Evolutionary conservation across 2,113 vertebrate species (phyloP).

Genomic region (Nestor notabilis): DNA sequence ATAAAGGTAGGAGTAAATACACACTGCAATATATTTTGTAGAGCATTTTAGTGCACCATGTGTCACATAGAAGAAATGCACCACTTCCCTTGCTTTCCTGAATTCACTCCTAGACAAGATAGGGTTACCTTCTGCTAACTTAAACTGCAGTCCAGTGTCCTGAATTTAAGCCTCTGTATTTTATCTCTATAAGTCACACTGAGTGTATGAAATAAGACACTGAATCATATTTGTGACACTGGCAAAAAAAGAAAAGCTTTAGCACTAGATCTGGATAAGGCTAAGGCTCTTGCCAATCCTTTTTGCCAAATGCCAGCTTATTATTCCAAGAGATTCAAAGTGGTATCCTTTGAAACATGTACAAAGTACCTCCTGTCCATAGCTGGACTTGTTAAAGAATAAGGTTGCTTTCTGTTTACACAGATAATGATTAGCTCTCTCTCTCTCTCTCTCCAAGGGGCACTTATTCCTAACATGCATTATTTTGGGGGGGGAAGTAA

Average conservation of each 20-base stretch:
- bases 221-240: neutral
- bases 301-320: neutral
- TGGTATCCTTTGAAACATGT: rapidly evolving
- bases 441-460: neutral
- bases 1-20: slow-evolving; percentile 6
- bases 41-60: neutral
- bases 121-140: neutral
- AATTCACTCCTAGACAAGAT: neutral
- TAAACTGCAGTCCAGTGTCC: neutral
- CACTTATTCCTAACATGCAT: neutral
- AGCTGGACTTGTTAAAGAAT: neutral
- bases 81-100: neutral
- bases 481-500: neutral
- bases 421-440: neutral
- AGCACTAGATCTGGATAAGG: neutral
- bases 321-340: neutral
- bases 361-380: neutral
- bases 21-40: neutral
- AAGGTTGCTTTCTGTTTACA: neutral
- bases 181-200: neutral
- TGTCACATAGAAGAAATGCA: neutral
- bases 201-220: neutral
- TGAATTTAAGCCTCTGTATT: neutral
- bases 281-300: neutral
- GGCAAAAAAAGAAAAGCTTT: neutral